A percentile compares a stretch with the other conserved stretches of the same genome.
phyloP scores from a whole-genome alignment of 2,113 vertebrate genomes.

The Stegostoma tigrinum region DNA sequence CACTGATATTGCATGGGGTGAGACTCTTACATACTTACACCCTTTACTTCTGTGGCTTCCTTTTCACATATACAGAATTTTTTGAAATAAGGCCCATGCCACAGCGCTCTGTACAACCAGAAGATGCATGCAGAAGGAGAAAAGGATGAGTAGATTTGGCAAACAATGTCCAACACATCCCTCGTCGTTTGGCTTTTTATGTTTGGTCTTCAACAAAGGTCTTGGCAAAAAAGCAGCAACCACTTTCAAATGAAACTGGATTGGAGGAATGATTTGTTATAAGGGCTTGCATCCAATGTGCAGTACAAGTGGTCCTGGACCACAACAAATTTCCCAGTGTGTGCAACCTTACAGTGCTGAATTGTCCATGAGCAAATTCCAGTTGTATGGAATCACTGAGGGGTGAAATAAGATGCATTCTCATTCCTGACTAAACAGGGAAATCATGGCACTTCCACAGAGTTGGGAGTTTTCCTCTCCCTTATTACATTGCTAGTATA shows the following conservation, averaged over 20 bases:
- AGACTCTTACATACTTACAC: not conserved
- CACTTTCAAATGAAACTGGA: not conserved
- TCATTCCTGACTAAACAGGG: not conserved
- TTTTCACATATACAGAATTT: not conserved
- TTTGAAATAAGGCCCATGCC: not conserved
- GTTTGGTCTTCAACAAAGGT: not conserved
- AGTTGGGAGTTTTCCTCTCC: not conserved
- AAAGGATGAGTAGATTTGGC: not conserved
- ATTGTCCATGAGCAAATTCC: not conserved
- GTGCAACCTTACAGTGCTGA: not conserved
- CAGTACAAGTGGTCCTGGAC: not conserved
- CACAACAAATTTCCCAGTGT: not conserved
- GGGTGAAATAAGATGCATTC: not conserved
- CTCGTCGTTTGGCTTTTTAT: not conserved
- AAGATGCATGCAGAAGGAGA: not conserved
- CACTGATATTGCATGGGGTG: not conserved
- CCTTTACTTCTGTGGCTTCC: not conserved
- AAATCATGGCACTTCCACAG: not conserved
- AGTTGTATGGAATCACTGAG: not conserved
- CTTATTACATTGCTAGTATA: not conserved
- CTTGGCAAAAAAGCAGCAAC: not conserved
- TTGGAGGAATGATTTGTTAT: not conserved
- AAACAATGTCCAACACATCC: not conserved
- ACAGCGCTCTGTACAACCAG: not conserved
- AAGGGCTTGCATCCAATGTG: not conserved